phyloP scores from a whole-genome alignment of 2,113 vertebrate genomes.

The Ctenodactylus gundi region DNA sequence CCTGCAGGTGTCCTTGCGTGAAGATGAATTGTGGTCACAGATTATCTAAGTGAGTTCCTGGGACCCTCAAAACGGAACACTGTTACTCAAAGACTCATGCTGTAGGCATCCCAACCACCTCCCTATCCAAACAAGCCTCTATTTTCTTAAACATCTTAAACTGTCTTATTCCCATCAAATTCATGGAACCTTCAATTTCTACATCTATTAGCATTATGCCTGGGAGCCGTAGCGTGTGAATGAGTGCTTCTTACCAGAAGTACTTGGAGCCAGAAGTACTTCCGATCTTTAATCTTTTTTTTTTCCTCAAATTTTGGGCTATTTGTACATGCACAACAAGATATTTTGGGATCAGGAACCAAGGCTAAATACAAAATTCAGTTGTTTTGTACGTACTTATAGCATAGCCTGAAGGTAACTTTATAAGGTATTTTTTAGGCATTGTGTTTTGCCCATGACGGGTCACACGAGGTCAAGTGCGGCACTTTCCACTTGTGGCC shows the following conservation, averaged over 20 bases:
- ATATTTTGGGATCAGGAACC: background rate
- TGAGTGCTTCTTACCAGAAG: background rate
- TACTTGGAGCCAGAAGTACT: background rate
- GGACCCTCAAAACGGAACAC: too few relatives aligned
- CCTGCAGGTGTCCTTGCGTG: background rate
- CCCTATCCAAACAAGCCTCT: too few relatives aligned
- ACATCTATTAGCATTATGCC: background rate
- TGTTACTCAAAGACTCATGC: too few relatives aligned
- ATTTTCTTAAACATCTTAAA: background rate
- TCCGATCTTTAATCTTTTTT: background rate
- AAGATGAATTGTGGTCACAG: accelerated
- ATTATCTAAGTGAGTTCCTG: background rate
- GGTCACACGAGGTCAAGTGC: too few relatives aligned
- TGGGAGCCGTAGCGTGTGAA: accelerated
- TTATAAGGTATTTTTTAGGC: background rate
- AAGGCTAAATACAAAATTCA: background rate
- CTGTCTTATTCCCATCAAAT: background rate
- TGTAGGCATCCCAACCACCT: background rate
- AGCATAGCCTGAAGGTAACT: background rate
- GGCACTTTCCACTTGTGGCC: background rate
- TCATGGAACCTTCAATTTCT: background rate
- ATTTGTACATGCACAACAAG: background rate
- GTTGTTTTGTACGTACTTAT: background rate
- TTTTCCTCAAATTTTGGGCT: background rate
- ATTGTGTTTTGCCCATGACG: background rate